Percentiles rank a stretch among this genome's conserved stretches.
Conservation (phyloP, 2,888 invertebrate genomes). For the Eupithecia subumbrata region DNA sequence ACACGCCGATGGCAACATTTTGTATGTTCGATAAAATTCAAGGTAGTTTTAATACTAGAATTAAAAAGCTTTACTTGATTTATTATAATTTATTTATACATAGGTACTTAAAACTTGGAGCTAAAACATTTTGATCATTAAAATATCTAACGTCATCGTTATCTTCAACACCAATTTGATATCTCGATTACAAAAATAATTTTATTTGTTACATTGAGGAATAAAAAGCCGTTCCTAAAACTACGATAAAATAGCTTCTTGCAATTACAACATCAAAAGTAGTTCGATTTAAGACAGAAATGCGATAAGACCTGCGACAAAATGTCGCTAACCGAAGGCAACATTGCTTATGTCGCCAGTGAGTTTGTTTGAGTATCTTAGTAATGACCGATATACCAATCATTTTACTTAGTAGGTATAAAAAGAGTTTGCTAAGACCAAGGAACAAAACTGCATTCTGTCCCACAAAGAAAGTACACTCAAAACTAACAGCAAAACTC, state of each 20-base stretch:
- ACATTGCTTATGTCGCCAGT: not conserved
- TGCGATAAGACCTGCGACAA: not conserved
- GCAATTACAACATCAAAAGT: slow-evolving; percentile 29
- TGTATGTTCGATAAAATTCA: not conserved
- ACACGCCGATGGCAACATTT: not conserved
- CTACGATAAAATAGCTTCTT: slow-evolving; percentile 37
- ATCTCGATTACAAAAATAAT: slow-evolving; percentile 78
- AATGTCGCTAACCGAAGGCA: not conserved
- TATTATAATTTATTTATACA: slow-evolving; percentile 73
- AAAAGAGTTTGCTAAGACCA: not conserved
- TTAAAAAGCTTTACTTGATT: slow-evolving; percentile 40
- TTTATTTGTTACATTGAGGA: slow-evolving; percentile 58
- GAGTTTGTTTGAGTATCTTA: not conserved
- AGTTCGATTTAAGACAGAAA: slow-evolving; percentile 2
- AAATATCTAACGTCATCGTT: slow-evolving; percentile 69
- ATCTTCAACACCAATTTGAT: slow-evolving; percentile 62
- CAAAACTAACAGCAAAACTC: not conserved
- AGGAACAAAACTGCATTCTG: not conserved
- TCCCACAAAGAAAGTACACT: not conserved
- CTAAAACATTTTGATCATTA: slow-evolving; percentile 75
- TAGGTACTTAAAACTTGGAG: slow-evolving; percentile 78
- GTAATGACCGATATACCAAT: not conserved
- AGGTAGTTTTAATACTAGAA: not conserved
- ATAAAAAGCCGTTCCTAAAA: slow-evolving; percentile 48
- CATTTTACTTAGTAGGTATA: not conserved